These are phyloP conservation scores for Polyergus mexicanus DNA, from an alignment of 1,140 invertebrate genomes.

Conservation along the genomic window DNA sequence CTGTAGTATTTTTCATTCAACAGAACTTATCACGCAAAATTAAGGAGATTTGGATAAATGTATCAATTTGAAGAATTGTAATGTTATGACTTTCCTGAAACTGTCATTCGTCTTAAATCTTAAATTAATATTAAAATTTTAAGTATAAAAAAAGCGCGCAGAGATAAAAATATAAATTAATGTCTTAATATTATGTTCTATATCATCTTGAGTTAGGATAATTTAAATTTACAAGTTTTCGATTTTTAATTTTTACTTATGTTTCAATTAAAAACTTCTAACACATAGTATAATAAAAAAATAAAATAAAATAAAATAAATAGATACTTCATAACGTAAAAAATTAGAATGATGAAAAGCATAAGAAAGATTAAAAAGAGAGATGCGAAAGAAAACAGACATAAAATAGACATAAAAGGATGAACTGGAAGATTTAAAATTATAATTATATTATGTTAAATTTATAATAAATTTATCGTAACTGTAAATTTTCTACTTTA, in stretches of 20 bases:
- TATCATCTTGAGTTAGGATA: background rate
- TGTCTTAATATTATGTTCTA: too few relatives aligned
- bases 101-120: background rate
- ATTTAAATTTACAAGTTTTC: background rate
- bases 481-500: background rate
- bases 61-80: background rate
- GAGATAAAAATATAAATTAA: background rate
- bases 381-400: background rate
- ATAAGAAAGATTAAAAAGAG: background rate
- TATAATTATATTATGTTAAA: too few relatives aligned
- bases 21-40: background rate
- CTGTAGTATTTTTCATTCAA: background rate
- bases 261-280: background rate
- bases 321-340: background rate
- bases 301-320: conserved; percentile 14
- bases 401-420: too few relatives aligned
- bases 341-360: background rate
- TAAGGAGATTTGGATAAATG: conserved; percentile 3
- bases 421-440: too few relatives aligned
- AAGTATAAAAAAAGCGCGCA: background rate
- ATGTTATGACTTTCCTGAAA: background rate
- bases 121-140: background rate
- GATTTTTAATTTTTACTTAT: conserved; percentile 12
- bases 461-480: background rate
- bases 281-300: background rate